Evolutionary conservation across 2,797 vertebrate genomes (phyloP), one percentile per base, ranked within the genome.

Genomic region (Bradypodion pumilum): DNA sequence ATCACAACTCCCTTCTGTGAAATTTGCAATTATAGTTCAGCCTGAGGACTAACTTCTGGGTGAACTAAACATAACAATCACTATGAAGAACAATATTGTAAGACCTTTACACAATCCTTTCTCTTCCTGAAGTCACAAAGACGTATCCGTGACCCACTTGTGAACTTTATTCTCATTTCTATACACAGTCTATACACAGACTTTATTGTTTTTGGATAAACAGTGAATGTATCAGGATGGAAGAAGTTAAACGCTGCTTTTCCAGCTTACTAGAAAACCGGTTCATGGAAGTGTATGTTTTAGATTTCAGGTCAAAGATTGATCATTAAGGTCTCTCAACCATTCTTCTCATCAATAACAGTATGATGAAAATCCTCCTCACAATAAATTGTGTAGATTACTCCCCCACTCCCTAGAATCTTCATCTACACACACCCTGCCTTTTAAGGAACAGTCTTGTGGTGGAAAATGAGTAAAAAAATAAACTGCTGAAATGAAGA

Each of bases 271-370:
- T 88, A 91, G 82, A 70, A 90, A 89, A 62, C 13, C 23, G 77
- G 52, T 76, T 69, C 66, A 59, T 23, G 82, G 85, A 83, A 4
- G 7, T 91, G 85, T 78, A 76, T 86, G 68, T 49, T 89, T 85
- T 78, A 91, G 86, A 73, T 80, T 78, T 86, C 66, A 87, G 87
- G 92, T 91, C 90, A 94, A 92, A 89, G 75, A 85, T 87, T 78
- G 42, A 87, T 92, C 89, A 89, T 90, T 86, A 92, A 59, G 89
- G 68, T 77, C 82, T 92, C 40, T 65, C 84, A 91, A 86, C 82
- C 89, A 92, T 93, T 92, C 90, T 87, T 92, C 90, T 92, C 78
- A 92, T 91, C 92, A 94, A 90, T 92, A 92, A 78, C 75, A 81
- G 32, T 5, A 70, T 87, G 88, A 92, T 90, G 90, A 92, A 93